phyloP scores from a whole-genome alignment of 2,113 vertebrate genomes.

The Rana temporaria region DNA sequence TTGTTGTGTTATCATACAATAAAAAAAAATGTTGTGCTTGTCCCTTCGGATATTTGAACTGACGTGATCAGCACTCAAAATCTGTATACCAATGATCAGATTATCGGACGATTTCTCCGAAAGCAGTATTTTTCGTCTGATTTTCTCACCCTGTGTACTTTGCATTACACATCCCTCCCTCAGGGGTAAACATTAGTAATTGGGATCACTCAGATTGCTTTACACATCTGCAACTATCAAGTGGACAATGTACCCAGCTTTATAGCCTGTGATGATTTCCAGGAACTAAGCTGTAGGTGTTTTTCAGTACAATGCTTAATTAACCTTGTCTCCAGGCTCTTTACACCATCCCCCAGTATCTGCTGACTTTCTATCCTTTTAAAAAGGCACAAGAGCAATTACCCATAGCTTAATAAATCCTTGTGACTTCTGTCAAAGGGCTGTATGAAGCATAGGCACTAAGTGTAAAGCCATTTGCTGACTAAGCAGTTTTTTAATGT shows the following conservation, averaged over 20 bases:
- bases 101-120: too few species aligned
- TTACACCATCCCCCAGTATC: slow-evolving; percentile 5
- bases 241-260: not conserved
- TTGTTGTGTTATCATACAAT: too few species aligned
- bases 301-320: slow-evolving; percentile 31
- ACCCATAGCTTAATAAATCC: not conserved
- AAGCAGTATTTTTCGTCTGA: too few species aligned
- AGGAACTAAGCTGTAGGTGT: slow-evolving; percentile 26
- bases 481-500: not conserved
- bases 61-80: too few species aligned
- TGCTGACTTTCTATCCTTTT: slow-evolving; percentile 3
- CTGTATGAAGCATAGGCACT: not conserved
- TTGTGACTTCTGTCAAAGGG: not conserved
- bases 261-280: slow-evolving; percentile 14
- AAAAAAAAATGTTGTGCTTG: too few species aligned
- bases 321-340: slow-evolving; percentile 42
- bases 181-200: not conserved
- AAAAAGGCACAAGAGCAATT: not conserved
- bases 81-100: too few species aligned
- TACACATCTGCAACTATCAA: slow-evolving; percentile 19
- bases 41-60: too few species aligned
- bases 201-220: slow-evolving; percentile 6
- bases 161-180: not conserved
- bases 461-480: not conserved
- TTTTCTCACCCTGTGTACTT: too few species aligned